Percentiles rank a stretch among this genome's conserved stretches.
Evolutionary conservation across 2,113 vertebrate species (phyloP).

Genomic region (Sclerurus mexicanus): DNA sequence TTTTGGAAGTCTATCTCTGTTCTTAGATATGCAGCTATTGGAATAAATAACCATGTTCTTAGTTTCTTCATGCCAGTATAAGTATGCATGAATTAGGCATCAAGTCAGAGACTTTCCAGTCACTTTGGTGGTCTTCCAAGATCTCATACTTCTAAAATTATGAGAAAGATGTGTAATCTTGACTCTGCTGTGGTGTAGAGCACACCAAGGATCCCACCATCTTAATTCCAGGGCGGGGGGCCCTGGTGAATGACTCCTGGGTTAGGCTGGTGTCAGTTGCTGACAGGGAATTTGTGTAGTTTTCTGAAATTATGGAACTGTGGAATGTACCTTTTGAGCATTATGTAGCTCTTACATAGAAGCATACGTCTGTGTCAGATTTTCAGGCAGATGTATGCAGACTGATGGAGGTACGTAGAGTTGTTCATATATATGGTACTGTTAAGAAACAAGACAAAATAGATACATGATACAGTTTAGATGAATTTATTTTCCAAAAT

Average conservation of each 20-base stretch:
- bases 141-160: neutral
- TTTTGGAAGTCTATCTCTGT: neutral
- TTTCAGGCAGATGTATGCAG: neutral
- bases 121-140: neutral
- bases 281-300: neutral
- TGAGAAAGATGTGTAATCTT: neutral
- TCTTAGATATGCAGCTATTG: neutral
- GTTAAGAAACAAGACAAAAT: neutral
- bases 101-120: neutral
- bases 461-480: neutral
- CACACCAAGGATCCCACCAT: neutral
- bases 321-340: neutral
- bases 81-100: neutral
- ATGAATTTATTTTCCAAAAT: neutral
- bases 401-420: fast-evolving
- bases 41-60: neutral
- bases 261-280: neutral
- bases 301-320: neutral
- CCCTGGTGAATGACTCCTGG: neutral
- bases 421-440: neutral
- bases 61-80: neutral
- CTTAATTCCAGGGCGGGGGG: neutral
- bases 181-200: neutral
- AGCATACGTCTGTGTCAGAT: neutral
- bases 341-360: neutral